Conservation (phyloP, 1,140 invertebrate species). For the Phymorhynchus buccinoides region DNA sequence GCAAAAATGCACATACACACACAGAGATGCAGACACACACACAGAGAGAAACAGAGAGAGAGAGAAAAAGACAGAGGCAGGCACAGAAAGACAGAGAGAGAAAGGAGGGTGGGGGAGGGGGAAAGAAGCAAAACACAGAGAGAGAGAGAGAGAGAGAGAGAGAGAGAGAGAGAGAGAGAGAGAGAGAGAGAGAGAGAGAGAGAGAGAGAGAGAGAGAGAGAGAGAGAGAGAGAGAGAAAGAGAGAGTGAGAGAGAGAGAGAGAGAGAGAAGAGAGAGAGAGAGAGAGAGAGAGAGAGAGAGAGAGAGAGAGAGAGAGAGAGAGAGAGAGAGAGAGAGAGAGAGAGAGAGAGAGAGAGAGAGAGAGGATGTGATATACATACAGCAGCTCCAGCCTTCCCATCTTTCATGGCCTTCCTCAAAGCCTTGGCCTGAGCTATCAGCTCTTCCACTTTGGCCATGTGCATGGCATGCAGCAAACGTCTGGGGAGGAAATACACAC, state of each 20-base stretch:
- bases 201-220: neutral
- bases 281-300: neutral
- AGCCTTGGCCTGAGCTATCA: constrained; percentile 61
- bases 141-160: neutral
- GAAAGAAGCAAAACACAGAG: neutral
- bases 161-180: neutral
- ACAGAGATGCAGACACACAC: no score
- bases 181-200: neutral
- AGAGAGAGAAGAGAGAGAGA: neutral
- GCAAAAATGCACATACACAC: no score
- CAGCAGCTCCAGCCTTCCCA: constrained; percentile 42
- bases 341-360: neutral
- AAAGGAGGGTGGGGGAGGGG: no score
- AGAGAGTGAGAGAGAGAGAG: neutral
- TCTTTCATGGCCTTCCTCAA: constrained; percentile 61
- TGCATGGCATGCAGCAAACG: constrained; percentile 65
- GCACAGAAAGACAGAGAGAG: no score
- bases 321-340: neutral
- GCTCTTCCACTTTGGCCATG: constrained; percentile 64
- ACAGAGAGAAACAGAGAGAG: no score
- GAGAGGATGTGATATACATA: neutral
- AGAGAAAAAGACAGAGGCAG: no score
- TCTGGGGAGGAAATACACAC: no score
- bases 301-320: neutral
- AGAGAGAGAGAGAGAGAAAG: neutral